Conservation (phyloP, 2,113 vertebrate species). For the Cyprinodon variegatus region DNA sequence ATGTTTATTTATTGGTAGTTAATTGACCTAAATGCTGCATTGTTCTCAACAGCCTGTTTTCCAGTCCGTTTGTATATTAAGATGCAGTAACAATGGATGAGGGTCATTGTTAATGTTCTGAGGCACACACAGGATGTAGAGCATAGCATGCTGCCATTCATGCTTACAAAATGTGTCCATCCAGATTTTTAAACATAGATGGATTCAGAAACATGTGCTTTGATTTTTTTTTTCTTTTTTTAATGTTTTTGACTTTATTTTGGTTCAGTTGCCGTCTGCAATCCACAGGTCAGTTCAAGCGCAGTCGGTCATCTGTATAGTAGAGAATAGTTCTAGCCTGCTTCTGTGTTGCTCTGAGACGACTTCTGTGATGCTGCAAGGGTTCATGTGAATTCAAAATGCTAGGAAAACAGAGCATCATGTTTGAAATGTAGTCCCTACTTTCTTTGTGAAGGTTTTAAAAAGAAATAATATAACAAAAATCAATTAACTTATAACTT, state of each 20-base stretch:
- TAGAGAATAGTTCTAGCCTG: background rate
- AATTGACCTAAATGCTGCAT: constrained; percentile 14
- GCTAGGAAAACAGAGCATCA: background rate
- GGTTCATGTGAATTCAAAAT: constrained; percentile 7
- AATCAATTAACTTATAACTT: no score
- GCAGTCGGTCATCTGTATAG: constrained; percentile 39
- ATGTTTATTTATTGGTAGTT: background rate
- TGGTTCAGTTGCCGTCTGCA: constrained; percentile 7
- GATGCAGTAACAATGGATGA: constrained; percentile 44
- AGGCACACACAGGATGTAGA: constrained; percentile 46
- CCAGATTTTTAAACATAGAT: constrained; percentile 15
- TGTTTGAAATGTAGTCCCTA: background rate
- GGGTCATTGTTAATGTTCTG: constrained; percentile 43
- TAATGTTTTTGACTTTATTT: constrained; percentile 36
- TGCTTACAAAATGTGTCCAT: constrained; percentile 30
- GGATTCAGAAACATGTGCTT: constrained; percentile 13
- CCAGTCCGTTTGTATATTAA: constrained; percentile 20
- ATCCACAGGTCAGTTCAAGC: constrained; percentile 8
- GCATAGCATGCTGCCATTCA: constrained; percentile 40
- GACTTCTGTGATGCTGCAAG: constrained; percentile 9
- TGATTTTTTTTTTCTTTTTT: constrained; percentile 21
- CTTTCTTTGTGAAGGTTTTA: no score
- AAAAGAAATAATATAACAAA: no score
- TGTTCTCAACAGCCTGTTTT: constrained; percentile 22
- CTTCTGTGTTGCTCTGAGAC: constrained; percentile 10